Percentiles rank a stretch among this genome's conserved stretches.
Evolutionary conservation across 2,888 invertebrate species (phyloP).

Genomic region (Acleris cristana): DNA sequence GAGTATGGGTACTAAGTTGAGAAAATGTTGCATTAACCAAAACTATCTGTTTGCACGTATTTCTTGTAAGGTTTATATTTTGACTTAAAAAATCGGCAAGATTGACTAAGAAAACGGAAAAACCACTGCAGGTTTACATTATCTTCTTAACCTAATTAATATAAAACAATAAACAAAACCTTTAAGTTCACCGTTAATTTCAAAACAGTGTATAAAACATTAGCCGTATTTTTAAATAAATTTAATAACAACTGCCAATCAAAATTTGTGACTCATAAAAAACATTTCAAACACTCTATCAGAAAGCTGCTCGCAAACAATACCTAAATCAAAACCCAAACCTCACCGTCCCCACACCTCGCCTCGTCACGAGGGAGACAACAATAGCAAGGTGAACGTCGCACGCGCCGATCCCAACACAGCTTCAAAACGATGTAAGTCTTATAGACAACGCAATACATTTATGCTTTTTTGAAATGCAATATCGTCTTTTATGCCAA

Average conservation of each 20-base stretch:
- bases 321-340: conserved; percentile 1
- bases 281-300: conserved; percentile 8
- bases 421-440: conserved; percentile 15
- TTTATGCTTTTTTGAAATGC: background rate
- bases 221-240: no score
- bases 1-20: no score
- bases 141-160: no score
- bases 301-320: conserved; percentile 19
- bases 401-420: conserved; percentile 18
- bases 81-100: no score
- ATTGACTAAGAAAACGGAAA: no score
- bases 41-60: no score
- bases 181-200: no score
- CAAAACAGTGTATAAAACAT: no score
- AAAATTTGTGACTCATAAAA: background rate
- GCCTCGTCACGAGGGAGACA: background rate
- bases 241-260: background rate
- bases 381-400: conserved; percentile 33
- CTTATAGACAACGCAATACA: background rate
- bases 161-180: no score
- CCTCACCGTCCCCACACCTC: conserved; percentile 30
- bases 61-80: no score
- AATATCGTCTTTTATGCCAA: background rate
- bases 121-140: no score
- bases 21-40: no score